Percentiles rank a stretch among this genome's conserved stretches.
Evolutionary conservation across 2,797 vertebrate genomes (phyloP).

Genomic region (Peromyscus melanophrys): DNA sequence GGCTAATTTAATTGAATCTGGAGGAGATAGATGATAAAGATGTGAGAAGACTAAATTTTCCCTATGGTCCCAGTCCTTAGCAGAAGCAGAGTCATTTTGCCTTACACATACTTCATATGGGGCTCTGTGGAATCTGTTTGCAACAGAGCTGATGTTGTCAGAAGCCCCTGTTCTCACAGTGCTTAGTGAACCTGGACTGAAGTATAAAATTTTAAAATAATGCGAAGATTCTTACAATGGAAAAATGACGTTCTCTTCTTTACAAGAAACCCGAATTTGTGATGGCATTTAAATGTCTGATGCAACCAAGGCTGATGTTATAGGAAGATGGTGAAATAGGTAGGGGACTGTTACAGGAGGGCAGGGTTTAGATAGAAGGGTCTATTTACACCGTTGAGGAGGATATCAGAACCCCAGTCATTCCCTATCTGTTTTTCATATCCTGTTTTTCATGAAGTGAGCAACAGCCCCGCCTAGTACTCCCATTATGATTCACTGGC

Average conservation of each 20-base stretch:
- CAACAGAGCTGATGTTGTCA: background rate
- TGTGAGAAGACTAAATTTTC: background rate
- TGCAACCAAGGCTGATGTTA: no score
- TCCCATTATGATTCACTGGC: no score
- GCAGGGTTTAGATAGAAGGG: background rate
- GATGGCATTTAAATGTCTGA: background rate
- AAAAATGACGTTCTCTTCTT: background rate
- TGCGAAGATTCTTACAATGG: background rate
- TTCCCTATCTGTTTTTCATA: no score
- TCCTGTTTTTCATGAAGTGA: background rate
- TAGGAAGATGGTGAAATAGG: no score
- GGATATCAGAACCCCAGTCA: background rate
- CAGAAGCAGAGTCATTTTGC: background rate
- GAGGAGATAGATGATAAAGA: background rate
- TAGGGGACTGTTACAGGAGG: background rate
- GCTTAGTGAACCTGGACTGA: background rate
- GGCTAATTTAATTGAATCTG: background rate
- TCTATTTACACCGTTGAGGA: background rate
- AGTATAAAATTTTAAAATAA: conserved; percentile 28
- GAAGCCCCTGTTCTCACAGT: background rate
- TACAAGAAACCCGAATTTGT: background rate
- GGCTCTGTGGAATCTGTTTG: background rate
- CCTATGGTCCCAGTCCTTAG: background rate
- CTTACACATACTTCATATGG: conserved; percentile 12
- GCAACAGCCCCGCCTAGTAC: rapidly evolving